phyloP scores from a whole-genome alignment of 2,113 vertebrate genomes.

The Promerops cafer region DNA sequence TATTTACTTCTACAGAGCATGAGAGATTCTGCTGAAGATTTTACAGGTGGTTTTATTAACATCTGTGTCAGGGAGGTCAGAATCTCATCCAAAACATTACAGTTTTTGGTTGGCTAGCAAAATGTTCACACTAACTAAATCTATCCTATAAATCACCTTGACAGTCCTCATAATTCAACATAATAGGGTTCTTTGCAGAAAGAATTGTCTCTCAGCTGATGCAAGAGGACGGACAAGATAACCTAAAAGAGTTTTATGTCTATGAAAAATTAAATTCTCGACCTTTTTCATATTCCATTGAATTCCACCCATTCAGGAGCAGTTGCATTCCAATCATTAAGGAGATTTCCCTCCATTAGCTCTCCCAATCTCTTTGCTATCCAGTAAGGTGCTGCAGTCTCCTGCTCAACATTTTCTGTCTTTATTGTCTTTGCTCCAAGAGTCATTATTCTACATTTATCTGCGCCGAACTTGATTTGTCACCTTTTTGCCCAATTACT shows the following conservation, averaged over 20 bases:
- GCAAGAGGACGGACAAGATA: conserved; percentile 28
- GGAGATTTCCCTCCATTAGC: not conserved
- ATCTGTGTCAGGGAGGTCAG: not conserved
- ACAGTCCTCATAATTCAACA: conserved; percentile 48
- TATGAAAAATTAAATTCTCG: conserved; percentile 1
- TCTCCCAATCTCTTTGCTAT: not conserved
- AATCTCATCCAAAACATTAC: not conserved
- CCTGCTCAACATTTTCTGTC: not conserved
- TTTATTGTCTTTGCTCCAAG: not conserved
- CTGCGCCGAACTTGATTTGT: conserved; percentile 9
- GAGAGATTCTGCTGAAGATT: not conserved
- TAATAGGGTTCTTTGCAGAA: conserved; percentile 20
- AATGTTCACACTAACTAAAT: conserved; percentile 9
- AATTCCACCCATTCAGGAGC: not conserved
- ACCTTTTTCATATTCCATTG: not conserved
- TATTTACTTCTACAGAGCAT: not conserved
- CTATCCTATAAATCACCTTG: conserved; percentile 52
- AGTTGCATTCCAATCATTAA: not conserved
- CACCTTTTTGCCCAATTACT: conserved; percentile 53
- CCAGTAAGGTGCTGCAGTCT: not conserved
- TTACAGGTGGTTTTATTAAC: conserved; percentile 2
- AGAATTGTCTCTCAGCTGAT: conserved; percentile 24
- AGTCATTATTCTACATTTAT: conserved; percentile 35
- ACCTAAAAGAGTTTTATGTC: not conserved
- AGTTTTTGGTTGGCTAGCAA: conserved; percentile 1